Conservation (phyloP, 1,140 invertebrate genomes). For the Aradophagus sp. region DNA sequence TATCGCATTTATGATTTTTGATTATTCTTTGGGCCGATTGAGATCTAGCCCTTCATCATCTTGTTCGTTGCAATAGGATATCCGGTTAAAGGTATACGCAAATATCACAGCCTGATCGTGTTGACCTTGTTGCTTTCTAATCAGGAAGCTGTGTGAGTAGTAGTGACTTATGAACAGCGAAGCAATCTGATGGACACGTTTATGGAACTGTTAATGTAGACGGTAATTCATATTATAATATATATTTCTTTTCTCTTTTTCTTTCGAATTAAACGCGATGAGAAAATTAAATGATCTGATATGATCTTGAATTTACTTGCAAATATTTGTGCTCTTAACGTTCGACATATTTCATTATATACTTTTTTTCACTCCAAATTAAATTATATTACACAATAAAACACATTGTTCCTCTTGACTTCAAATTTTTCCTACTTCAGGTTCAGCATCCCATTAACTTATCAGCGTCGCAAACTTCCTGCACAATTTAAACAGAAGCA, state of each 20-base stretch:
- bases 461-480: too few species aligned
- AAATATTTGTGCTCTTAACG: too few species aligned
- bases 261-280: background rate
- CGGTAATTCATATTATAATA: background rate
- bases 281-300: too few species aligned
- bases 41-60: constrained; percentile 44
- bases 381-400: too few species aligned
- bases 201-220: too few species aligned
- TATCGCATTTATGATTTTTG: constrained; percentile 43
- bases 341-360: too few species aligned
- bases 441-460: too few species aligned
- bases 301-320: too few species aligned
- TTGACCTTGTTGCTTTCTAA: constrained; percentile 42
- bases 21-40: constrained; percentile 40
- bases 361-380: too few species aligned
- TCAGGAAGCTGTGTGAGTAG: constrained; percentile 18
- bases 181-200: constrained; percentile 3
- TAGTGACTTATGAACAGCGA: constrained; percentile 8
- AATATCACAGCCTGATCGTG: constrained; percentile 21
- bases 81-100: constrained; percentile 37
- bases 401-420: too few species aligned
- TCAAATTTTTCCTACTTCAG: too few species aligned
- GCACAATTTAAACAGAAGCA: too few species aligned
- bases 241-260: background rate
- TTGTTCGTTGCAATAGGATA: constrained; percentile 41